Base-by-base conservation (phyloP, 2,113 vertebrate genomes). In the Ictidomys tridecemlineatus region DNA sequence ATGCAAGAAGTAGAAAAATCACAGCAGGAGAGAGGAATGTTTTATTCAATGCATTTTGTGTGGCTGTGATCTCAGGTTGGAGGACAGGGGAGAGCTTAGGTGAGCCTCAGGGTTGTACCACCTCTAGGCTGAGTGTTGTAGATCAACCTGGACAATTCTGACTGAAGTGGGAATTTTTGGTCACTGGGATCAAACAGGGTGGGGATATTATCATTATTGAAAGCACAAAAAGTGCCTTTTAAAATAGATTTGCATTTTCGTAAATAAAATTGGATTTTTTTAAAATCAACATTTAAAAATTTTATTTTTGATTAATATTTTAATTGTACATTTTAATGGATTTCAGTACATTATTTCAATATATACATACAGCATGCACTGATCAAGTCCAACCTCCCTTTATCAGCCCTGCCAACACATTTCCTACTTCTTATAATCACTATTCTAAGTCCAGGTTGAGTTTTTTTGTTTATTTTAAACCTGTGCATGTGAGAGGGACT, bases 231-330 rank as follows among this genome's bases (percentile, higher is more conserved):
- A 51, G 48, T 95, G 32, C 18, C 84, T 48, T 92, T 94, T 93
- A 89, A 85, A 95, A 67, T 65, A 22, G 45, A 48, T 85, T 78
- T 77, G 30, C 17, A 69, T 96, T 96, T 61, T 92, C 84, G 53
- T 76, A 89, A 95, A 61, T 84, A 45, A 86, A 89, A 83, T 42
- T 63, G 56, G 8, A 79, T 74, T 96, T n/a, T n/a, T n/a, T n/a
- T n/a, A n/a, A 39, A 85, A 4, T 77, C 42, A 34, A 58, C 13
- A 72, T 61, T 45, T 83, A 28, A n/a, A 61, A 18, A 17, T 12
- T 72, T 73, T 14, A 45, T 2, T 24, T 30, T 83, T 83, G 22
- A 45, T 48, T 34, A 12, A 8, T 14, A 22, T n/a, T 20, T 58
- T 58, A 24, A 22, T 79, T n/a, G 34, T 58, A 8, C 34, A 37